phyloP scores from a whole-genome alignment of 1,140 invertebrate species.

The Pseudoatta argentina region DNA sequence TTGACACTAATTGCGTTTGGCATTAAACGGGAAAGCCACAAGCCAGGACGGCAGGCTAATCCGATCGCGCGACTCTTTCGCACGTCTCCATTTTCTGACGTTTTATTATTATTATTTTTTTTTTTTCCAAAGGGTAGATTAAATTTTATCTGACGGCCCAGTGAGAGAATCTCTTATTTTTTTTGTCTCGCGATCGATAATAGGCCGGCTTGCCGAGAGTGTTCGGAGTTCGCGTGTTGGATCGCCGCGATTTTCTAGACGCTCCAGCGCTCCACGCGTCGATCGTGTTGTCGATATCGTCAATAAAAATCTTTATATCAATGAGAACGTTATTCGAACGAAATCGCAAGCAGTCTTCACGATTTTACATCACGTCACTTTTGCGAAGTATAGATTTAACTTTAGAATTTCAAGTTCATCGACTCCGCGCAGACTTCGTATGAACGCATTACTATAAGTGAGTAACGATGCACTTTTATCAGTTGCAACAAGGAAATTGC shows the following conservation, averaged over 20 bases:
- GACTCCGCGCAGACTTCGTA: conserved; percentile 45
- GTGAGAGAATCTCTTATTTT: background rate
- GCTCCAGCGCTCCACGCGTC: background rate
- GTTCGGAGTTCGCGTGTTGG: background rate
- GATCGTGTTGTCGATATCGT: conserved; percentile 6
- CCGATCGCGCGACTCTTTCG: conserved; percentile 29
- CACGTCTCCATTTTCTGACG: background rate
- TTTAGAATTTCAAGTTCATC: conserved; percentile 55
- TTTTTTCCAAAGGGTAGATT: background rate
- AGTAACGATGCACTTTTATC: conserved; percentile 38
- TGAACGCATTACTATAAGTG: conserved; percentile 38
- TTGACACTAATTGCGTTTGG: conserved; percentile 39
- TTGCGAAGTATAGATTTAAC: conserved; percentile 15
- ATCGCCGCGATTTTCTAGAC: conserved; percentile 3
- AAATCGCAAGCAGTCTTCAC: background rate
- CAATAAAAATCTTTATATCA: conserved; percentile 40
- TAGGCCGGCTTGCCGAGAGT: background rate
- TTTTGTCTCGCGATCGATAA: conserved; percentile 32
- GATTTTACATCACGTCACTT: conserved; percentile 25
- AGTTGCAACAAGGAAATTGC: conserved; percentile 15
- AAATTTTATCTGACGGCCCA: background rate
- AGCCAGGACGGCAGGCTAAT: conserved; percentile 7
- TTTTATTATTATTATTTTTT: too few relatives aligned
- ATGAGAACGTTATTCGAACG: conserved; percentile 2
- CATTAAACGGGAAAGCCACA: conserved; percentile 24